Base-by-base conservation (phyloP, 2,888 invertebrate genomes). In the Lydus trimaculatus region DNA sequence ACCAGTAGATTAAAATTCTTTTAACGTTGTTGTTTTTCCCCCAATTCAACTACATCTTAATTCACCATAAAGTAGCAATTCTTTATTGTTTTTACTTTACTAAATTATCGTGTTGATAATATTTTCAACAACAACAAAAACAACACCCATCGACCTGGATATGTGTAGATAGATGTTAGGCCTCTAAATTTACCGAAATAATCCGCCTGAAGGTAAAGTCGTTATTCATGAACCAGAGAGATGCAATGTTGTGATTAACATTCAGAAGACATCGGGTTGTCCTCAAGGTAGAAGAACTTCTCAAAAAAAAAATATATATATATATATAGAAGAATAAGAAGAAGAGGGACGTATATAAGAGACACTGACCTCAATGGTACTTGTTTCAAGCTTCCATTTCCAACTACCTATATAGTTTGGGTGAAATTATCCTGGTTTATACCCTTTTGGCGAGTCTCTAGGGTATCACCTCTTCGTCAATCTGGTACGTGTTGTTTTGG, bases 181-280 rank as follows among this genome's bases (percentile, higher is more conserved):
- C 33, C 58, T 48, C 36, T 58, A 64, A 33, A 58, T 64, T 64
- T 62, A 61, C 60, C 64, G 64, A 70, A 70, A 70, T 66, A 58
- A 61, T 43, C 17, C 64, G 66, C 70, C 70, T 52, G 64, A 48
- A 52, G 66, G 66, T 64, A 61, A 58, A 63, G 43, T 33, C 25
- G 39, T 70, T 66, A 70, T 70, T 70, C 66, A 66, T 63, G 70
- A 23, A 52, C 23, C 52, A 70, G 66, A 69, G 70, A 69, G 69
- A 69, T 69, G 58, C 60, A 62, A 58, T 43, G 59, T 59, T 43
- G 61, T 75, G 73, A 78, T 78, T 78, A 78, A 73, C 73, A 78
- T 78, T 76, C 76, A 76, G 73, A 76, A 76, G 76, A 76, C 76
- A 76, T 76, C 74, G 75, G 74, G 72, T 60, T 69, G 71, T 71